Conservation (phyloP, 30 jellyfish, hydroid and myxozoan species). For the Aurelia sp. region DNA sequence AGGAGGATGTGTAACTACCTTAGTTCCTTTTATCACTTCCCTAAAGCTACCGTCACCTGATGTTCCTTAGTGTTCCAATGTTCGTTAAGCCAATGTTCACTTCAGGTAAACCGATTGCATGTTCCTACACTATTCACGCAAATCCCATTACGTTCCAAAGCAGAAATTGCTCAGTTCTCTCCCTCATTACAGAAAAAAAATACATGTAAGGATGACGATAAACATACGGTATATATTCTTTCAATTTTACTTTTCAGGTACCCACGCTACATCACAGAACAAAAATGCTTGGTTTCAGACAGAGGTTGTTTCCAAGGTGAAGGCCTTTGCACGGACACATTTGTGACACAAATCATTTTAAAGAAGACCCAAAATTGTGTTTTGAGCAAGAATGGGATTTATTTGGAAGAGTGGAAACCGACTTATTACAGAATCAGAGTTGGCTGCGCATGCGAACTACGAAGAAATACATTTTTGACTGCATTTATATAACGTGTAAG, state of each 20-base stretch:
- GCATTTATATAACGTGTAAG: neutral
- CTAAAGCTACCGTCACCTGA: too few species aligned
- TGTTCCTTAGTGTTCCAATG: too few species aligned
- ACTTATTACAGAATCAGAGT: neutral
- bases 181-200: neutral
- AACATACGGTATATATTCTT: neutral
- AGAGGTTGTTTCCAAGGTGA: constrained; percentile 12
- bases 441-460: constrained; percentile 50
- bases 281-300: neutral
- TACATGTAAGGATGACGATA: neutral
- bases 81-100: too few species aligned
- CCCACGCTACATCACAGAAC: constrained; percentile 17
- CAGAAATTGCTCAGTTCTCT: too few species aligned
- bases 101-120: too few species aligned
- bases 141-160: too few species aligned
- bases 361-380: constrained; percentile 12
- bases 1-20: too few species aligned
- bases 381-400: neutral
- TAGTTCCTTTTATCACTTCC: too few species aligned
- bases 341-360: neutral
- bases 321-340: constrained; percentile 14
- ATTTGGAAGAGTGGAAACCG: constrained; percentile 30
- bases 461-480: constrained; percentile 9
- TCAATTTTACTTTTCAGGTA: neutral
- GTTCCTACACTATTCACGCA: too few species aligned